These are phyloP conservation scores for Aphelenchoides fujianensis DNA, from an alignment of 1,140 invertebrate genomes.

Conservation along the genomic window DNA sequence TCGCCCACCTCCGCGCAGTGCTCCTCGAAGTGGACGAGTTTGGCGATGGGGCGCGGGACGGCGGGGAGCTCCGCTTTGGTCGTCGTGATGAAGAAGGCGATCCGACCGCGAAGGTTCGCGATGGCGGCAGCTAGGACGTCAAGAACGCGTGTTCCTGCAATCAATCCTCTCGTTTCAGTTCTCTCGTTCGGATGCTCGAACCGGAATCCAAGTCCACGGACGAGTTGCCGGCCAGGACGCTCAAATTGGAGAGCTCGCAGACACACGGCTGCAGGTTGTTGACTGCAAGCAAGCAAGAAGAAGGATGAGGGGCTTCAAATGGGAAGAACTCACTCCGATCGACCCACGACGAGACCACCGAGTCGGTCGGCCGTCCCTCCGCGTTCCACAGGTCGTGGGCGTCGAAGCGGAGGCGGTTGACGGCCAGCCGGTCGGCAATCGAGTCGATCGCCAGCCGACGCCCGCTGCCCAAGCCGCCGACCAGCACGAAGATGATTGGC, in stretches of 20 bases:
- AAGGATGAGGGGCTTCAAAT: neutral
- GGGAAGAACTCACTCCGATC: neutral
- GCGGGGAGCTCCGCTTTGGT: constrained; percentile 17
- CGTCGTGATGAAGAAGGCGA: constrained; percentile 7
- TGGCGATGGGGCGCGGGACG: constrained; percentile 34
- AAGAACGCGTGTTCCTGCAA: constrained; percentile 23
- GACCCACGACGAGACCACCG: neutral
- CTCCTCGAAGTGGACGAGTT: constrained; percentile 44
- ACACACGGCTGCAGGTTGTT: constrained; percentile 1
- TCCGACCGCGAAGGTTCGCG: neutral
- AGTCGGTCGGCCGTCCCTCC: constrained; percentile 20
- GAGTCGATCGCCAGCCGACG: constrained; percentile 20
- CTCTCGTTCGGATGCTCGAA: too few species aligned
- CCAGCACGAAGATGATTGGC: constrained; percentile 24
- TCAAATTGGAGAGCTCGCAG: constrained; percentile 13
- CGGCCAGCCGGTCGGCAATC: constrained; percentile 20
- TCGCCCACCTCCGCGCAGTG: constrained; percentile 29
- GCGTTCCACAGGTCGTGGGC: constrained; percentile 37
- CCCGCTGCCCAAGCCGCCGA: constrained; percentile 26
- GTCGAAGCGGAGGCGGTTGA: constrained; percentile 28
- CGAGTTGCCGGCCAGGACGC: neutral
- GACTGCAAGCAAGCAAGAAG: constrained; percentile 4
- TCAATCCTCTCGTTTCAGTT: constrained; percentile 10
- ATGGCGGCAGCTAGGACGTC: constrained; percentile 12
- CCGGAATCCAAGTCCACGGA: constrained; percentile 21